phyloP scores from a whole-genome alignment of 2,113 vertebrate genomes.

The pig (Sus scrofa) region DNA sequence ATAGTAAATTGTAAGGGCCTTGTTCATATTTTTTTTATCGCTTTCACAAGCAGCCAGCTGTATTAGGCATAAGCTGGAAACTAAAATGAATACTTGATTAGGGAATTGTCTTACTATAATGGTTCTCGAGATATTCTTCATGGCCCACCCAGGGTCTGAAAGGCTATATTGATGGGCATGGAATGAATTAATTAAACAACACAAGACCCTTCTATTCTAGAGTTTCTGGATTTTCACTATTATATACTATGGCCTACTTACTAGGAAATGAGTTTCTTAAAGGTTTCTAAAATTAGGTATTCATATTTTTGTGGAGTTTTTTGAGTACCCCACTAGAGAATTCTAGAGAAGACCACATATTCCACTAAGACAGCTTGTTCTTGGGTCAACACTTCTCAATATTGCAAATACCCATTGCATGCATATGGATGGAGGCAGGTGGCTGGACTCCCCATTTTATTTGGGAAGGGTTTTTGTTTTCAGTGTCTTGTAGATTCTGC shows the following conservation, averaged over 20 bases:
- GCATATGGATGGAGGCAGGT: neutral
- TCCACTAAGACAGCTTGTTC: neutral
- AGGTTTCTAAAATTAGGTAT: neutral
- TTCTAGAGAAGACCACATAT: neutral
- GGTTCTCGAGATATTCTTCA: neutral
- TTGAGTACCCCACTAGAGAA: neutral
- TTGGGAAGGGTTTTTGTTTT: neutral
- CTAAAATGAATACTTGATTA: neutral
- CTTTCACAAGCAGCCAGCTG: neutral
- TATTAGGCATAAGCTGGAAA: neutral
- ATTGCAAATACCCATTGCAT: neutral
- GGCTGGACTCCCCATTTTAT: neutral
- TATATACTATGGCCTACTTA: neutral
- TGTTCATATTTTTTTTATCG: slow-evolving; percentile 25
- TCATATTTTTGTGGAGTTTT: neutral
- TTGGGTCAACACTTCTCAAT: neutral
- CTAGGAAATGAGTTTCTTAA: neutral
- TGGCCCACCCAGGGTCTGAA: neutral
- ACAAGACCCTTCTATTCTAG: neutral
- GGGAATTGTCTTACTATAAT: neutral
- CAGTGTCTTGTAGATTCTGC: neutral
- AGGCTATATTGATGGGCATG: neutral
- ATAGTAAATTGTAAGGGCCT: neutral
- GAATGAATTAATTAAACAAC: slow-evolving; percentile 5
- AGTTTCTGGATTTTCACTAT: neutral